These are phyloP conservation scores for Orthosia gracilis DNA, from an alignment of 2,888 invertebrate species.

Conservation along the genomic window DNA sequence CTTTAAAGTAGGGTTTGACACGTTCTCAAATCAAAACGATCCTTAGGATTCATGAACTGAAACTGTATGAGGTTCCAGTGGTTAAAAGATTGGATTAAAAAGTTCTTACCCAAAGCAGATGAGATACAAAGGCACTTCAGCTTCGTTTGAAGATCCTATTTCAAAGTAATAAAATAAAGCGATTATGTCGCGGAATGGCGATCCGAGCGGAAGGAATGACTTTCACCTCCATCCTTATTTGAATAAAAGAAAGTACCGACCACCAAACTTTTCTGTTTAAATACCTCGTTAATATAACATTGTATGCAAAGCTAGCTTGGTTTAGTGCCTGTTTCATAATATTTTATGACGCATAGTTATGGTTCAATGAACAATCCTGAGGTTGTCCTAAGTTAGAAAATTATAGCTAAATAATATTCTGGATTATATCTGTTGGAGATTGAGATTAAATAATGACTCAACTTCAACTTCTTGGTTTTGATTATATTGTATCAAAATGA, in stretches of 20 bases:
- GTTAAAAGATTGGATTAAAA: background rate
- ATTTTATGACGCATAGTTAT: constrained; percentile 28
- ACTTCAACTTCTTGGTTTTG: no score
- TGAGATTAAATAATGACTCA: no score
- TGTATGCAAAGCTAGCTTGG: constrained; percentile 4
- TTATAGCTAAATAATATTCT: constrained; percentile 16
- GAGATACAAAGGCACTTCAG: background rate
- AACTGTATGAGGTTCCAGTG: background rate
- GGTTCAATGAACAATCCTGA: constrained; percentile 25
- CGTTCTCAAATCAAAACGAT: no score
- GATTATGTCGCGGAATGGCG: constrained; percentile 1
- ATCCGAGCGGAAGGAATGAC: constrained; percentile 10
- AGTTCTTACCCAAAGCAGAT: background rate
- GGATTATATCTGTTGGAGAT: no score
- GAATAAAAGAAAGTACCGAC: constrained; percentile 39
- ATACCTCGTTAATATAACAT: constrained; percentile 24
- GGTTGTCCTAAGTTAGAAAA: constrained; percentile 5
- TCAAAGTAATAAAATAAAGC: constrained; percentile 21
- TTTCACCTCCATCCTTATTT: constrained; percentile 52
- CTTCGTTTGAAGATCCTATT: constrained; percentile 2
- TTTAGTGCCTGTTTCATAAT: constrained; percentile 30
- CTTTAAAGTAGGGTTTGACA: no score
- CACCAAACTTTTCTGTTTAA: constrained; percentile 29
- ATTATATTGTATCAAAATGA: no score
- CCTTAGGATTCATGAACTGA: background rate